A percentile compares a stretch with the other conserved stretches of the same genome.
phyloP scores from a whole-genome alignment of 2,888 invertebrate genomes.

The Drosophila eohydei region DNA sequence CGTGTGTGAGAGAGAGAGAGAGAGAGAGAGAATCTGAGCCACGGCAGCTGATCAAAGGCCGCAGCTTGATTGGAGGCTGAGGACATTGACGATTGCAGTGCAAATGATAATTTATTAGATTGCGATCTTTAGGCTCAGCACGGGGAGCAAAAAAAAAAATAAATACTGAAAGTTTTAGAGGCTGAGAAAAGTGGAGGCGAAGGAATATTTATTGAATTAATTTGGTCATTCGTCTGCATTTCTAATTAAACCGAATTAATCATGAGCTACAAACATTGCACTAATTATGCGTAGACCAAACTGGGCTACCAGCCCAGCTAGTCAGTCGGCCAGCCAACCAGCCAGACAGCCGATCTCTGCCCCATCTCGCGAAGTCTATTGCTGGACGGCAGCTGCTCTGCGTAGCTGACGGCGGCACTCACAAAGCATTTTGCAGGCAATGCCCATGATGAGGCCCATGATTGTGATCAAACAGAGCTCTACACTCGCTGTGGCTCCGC shows the following conservation, averaged over 20 bases:
- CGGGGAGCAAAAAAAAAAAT: slow-evolving; percentile 15
- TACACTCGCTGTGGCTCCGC: slow-evolving; percentile 33
- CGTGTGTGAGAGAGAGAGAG: neutral
- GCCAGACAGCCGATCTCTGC: slow-evolving; percentile 25
- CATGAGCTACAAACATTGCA: slow-evolving; percentile 64
- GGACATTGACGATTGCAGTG: slow-evolving; percentile 77
- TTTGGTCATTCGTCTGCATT: slow-evolving; percentile 76
- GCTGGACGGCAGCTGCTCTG: slow-evolving; percentile 27
- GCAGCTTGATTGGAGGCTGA: slow-evolving; percentile 71
- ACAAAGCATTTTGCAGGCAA: slow-evolving; percentile 65
- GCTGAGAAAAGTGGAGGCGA: slow-evolving; percentile 27
- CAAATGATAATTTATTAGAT: slow-evolving; percentile 81
- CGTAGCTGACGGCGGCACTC: slow-evolving; percentile 55
- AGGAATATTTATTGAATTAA: slow-evolving; percentile 79
- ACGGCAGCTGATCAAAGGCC: slow-evolving; percentile 78
- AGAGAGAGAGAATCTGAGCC: slow-evolving; percentile 13
- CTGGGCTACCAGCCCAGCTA: slow-evolving; percentile 34
- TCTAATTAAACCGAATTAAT: slow-evolving; percentile 81
- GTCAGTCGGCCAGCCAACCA: slow-evolving; percentile 4
- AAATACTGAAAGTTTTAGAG: slow-evolving; percentile 14
- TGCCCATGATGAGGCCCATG: slow-evolving; percentile 54
- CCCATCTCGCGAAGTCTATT: slow-evolving; percentile 19
- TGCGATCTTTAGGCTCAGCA: slow-evolving; percentile 68
- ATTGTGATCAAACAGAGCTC: slow-evolving; percentile 69
- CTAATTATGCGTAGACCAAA: slow-evolving; percentile 77